Conservation (phyloP, 2,113 vertebrate genomes). For the Cyanoliseus patagonus region DNA sequence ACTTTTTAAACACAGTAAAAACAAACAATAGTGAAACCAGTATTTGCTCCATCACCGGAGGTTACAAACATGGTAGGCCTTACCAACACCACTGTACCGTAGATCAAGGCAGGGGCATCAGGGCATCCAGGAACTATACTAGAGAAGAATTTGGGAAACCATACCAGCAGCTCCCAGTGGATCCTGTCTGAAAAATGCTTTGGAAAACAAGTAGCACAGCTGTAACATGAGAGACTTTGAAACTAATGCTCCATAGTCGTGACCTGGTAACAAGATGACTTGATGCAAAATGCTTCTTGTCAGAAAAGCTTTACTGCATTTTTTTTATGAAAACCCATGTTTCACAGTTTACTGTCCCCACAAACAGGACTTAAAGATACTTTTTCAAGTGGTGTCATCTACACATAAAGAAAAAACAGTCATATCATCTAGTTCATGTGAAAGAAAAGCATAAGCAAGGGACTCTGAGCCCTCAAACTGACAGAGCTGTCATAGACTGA, state of each 20-base stretch:
- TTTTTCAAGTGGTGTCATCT: neutral
- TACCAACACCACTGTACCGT: neutral
- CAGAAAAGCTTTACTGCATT: neutral
- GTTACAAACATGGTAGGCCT: neutral
- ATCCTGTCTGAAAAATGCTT: neutral
- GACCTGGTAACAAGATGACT: neutral
- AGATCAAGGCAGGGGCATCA: neutral
- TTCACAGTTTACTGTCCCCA: neutral
- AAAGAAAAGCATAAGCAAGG: neutral
- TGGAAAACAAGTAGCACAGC: neutral
- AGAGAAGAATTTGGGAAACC: neutral
- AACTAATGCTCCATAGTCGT: neutral
- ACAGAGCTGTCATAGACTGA: neutral
- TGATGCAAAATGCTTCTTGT: neutral
- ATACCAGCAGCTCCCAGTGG: neutral
- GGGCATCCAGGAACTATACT: neutral
- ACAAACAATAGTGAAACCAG: neutral
- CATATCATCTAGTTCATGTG: neutral
- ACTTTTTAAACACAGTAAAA: slow-evolving; percentile 25
- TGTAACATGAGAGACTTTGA: neutral
- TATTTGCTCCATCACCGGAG: neutral
- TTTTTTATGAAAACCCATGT: neutral
- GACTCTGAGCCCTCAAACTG: neutral
- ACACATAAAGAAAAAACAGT: neutral
- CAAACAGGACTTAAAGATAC: neutral